Conservation (phyloP, 1,140 invertebrate species). For the Pseudachorutes palmiensis region DNA sequence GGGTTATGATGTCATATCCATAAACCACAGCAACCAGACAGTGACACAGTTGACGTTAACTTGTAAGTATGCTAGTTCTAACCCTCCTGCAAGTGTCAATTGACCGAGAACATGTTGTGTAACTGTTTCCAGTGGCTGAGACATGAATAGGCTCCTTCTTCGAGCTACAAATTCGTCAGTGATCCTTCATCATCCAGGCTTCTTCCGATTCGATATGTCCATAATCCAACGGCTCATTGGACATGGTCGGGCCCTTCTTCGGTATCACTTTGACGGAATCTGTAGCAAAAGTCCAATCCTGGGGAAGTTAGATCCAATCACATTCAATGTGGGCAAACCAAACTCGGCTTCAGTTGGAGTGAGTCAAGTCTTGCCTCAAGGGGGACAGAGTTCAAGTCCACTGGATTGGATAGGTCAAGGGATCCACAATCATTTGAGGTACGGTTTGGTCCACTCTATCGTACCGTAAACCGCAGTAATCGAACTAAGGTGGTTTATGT, state of each 20-base stretch:
- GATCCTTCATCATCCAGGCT: neutral
- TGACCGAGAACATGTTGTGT: no score
- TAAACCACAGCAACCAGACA: no score
- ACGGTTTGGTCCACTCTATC: neutral
- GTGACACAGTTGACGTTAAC: no score
- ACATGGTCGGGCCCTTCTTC: constrained; percentile 19
- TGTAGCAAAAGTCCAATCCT: constrained; percentile 2
- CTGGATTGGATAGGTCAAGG: constrained; percentile 25
- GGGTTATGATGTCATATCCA: no score
- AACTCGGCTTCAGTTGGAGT: constrained; percentile 1
- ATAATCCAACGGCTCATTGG: constrained; percentile 20
- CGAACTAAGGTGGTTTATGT: constrained; percentile 11
- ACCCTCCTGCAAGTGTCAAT: no score
- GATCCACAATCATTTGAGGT: constrained; percentile 26
- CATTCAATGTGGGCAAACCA: constrained; percentile 9
- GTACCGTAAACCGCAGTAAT: no score
- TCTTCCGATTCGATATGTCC: constrained; percentile 19
- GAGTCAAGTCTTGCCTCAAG: constrained; percentile 3
- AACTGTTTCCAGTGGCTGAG: no score
- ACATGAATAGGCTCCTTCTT: constrained; percentile 10
- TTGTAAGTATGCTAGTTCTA: no score
- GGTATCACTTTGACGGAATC: constrained; percentile 16
- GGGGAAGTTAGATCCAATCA: constrained; percentile 12
- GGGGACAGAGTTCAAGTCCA: constrained; percentile 6
- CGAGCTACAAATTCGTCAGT: neutral